A percentile compares a stretch with the other conserved stretches of the same genome.
phyloP scores from a whole-genome alignment of 2,797 vertebrate species.

The Monodelphis domestica region DNA sequence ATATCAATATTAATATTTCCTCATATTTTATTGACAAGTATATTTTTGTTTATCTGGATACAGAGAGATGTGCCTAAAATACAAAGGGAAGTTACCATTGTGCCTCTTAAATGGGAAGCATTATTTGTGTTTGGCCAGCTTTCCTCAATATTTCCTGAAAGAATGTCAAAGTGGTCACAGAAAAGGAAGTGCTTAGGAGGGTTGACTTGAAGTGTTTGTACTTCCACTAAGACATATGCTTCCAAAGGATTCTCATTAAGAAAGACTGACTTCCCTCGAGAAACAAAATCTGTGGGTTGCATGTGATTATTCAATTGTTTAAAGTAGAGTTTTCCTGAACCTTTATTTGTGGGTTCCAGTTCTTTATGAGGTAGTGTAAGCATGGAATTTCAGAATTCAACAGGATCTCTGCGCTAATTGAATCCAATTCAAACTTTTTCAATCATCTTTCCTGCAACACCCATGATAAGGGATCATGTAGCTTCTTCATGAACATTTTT shows the following conservation, averaged over 20 bases:
- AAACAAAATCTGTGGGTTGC: background rate
- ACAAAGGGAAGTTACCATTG: background rate
- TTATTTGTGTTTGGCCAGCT: slow-evolving; percentile 3
- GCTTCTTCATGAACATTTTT: background rate
- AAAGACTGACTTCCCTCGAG: background rate
- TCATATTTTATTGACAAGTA: background rate
- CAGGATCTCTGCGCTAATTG: background rate
- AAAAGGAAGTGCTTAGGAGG: background rate
- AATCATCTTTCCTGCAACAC: background rate
- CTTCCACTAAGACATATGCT: background rate
- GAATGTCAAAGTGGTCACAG: background rate
- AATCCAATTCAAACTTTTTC: background rate
- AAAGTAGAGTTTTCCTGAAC: background rate
- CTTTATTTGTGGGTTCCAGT: background rate
- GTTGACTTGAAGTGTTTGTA: background rate
- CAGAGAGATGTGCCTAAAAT: background rate
- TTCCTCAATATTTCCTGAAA: background rate
- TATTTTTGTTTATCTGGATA: background rate
- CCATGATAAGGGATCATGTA: background rate
- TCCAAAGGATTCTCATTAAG: background rate
- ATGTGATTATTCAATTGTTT: background rate
- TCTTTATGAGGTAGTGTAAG: background rate
- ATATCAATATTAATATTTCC: background rate
- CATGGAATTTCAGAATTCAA: background rate
- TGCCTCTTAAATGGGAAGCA: background rate